Conservation (phyloP, 2,888 invertebrate genomes). For the Hypercompe scribonia region DNA sequence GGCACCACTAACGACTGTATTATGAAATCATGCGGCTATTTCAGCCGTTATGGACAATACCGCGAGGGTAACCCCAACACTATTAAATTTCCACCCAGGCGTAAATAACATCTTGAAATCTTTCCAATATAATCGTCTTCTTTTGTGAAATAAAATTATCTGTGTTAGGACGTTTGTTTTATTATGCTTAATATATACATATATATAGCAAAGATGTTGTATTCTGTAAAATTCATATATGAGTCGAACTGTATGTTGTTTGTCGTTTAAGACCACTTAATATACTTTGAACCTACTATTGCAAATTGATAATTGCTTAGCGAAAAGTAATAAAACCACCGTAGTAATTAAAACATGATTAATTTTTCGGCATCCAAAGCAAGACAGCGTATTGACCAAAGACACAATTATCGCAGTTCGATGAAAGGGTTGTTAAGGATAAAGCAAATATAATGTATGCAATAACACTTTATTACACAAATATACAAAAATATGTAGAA, state of each 20-base stretch:
- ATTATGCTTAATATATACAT: neutral
- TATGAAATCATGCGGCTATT: slow-evolving; percentile 70
- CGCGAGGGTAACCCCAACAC: slow-evolving; percentile 70
- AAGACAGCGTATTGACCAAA: no score
- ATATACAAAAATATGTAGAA: slow-evolving; percentile 46
- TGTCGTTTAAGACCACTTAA: no score
- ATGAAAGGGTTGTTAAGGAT: neutral
- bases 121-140: neutral
- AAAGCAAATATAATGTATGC: slow-evolving; percentile 10
- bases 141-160: slow-evolving; percentile 13
- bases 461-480: slow-evolving; percentile 44
- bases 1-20: slow-evolving; percentile 70
- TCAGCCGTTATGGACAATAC: slow-evolving; percentile 66
- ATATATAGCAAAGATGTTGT: no score
- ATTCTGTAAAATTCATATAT: no score
- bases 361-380: no score
- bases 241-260: no score
- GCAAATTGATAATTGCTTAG: no score
- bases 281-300: no score
- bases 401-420: neutral
- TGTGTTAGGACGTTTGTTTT: neutral
- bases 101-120: slow-evolving; percentile 50
- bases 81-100: slow-evolving; percentile 72
- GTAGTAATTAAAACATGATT: no score
- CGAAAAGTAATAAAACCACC: no score